Conservation (phyloP, 2,113 vertebrate genomes). For the Hippocampus barbouri region DNA sequence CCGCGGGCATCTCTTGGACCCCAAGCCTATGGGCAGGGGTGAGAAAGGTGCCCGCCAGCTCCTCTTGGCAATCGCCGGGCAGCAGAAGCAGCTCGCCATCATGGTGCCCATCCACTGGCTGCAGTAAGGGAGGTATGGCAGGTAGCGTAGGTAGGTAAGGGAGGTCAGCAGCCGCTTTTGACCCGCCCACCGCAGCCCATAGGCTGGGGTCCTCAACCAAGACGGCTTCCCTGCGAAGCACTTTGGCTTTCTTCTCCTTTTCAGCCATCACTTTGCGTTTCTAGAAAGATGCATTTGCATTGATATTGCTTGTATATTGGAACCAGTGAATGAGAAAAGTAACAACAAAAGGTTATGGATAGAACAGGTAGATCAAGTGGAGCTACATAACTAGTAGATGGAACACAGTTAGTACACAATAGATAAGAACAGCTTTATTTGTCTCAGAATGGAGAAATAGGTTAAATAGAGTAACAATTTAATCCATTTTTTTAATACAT, state of each 20-base stretch:
- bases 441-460: no score
- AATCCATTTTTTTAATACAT: no score
- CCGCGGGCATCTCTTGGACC: slow-evolving; percentile 8
- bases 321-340: neutral
- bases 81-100: slow-evolving; percentile 42
- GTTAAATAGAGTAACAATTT: no score
- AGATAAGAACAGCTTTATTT: no score
- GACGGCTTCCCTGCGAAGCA: slow-evolving; percentile 9
- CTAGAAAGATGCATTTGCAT: slow-evolving; percentile 29
- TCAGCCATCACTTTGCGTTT: slow-evolving; percentile 59
- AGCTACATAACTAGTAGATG: neutral
- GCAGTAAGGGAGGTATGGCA: slow-evolving; percentile 41
- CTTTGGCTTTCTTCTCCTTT: slow-evolving; percentile 41
- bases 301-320: neutral
- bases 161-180: slow-evolving; percentile 7
- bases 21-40: slow-evolving; percentile 20
- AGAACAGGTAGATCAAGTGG: no score
- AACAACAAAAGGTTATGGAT: no score
- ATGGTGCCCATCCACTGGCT: slow-evolving; percentile 26
- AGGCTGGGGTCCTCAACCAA: slow-evolving; percentile 31
- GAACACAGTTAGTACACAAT: no score
- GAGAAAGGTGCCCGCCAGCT: slow-evolving; percentile 37
- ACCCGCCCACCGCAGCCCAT: slow-evolving; percentile 3
- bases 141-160: slow-evolving; percentile 22
- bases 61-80: slow-evolving; percentile 35